Conservation (phyloP, 1,140 invertebrate species). For the Aleiodes sp. region DNA sequence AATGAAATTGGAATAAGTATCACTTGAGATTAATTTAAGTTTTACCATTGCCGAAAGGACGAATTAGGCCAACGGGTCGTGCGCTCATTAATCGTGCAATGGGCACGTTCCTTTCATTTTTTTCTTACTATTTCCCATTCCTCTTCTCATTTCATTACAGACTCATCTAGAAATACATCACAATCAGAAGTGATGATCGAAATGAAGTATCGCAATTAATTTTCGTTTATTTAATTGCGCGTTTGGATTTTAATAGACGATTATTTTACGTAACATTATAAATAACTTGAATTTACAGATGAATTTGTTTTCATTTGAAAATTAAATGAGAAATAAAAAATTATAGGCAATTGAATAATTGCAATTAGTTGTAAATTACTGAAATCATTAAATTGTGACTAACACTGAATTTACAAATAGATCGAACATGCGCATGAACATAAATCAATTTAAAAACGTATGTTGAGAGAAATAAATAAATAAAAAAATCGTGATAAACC, state of each 20-base stretch:
- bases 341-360: too few species aligned
- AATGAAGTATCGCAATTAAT: conserved; percentile 16
- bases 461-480: too few species aligned
- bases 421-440: too few species aligned
- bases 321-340: too few species aligned
- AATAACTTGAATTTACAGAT: too few species aligned
- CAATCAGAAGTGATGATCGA: conserved; percentile 10
- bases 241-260: background rate
- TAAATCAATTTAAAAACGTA: too few species aligned
- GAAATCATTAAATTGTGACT: too few species aligned
- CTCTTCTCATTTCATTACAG: background rate
- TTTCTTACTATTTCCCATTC: conserved; percentile 1
- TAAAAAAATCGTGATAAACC: too few species aligned
- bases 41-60: background rate
- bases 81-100: conserved; percentile 21
- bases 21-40: conserved; percentile 17
- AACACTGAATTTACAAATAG: too few species aligned
- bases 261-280: too few species aligned
- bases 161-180: background rate
- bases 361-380: too few species aligned
- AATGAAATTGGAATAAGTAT: background rate
- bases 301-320: too few species aligned
- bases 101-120: background rate
- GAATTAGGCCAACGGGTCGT: conserved; percentile 23
- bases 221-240: background rate